A percentile compares a stretch with the other conserved stretches of the same genome.
Evolutionary conservation across 30 jellyfish, hydroid and myxozoan species (phyloP).

Genomic region (Phacellophora camtschatica): DNA sequence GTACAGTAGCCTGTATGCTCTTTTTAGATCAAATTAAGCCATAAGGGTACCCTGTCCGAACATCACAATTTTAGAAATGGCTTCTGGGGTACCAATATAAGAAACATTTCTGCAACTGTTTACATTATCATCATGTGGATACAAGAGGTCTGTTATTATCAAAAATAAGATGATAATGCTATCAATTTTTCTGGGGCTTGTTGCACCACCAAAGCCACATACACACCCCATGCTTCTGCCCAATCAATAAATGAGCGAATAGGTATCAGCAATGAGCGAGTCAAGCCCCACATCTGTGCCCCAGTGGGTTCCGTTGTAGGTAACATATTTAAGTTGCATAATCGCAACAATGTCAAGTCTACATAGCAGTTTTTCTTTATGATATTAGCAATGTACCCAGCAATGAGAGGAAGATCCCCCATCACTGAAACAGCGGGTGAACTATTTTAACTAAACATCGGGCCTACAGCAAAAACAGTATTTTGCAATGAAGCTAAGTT

Average conservation of each 20-base stretch:
- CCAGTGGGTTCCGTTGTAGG: slow-evolving; percentile 1
- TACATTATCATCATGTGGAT: no score
- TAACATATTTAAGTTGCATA: not conserved
- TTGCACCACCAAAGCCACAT: no score
- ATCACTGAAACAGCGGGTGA: not conserved
- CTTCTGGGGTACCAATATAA: no score
- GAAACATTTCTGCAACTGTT: no score
- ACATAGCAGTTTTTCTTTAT: not conserved
- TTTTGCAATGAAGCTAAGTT: no score
- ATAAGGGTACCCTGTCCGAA: slow-evolving; percentile 41
- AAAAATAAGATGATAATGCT: not conserved
- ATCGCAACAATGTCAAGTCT: not conserved
- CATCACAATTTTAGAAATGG: no score
- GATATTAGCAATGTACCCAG: not conserved
- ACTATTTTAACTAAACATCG: no score
- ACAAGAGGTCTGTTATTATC: no score
- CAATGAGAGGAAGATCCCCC: not conserved
- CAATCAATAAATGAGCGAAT: slow-evolving; percentile 3
- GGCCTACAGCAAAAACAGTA: no score
- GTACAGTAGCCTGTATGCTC: slow-evolving; percentile 39
- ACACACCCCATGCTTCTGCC: slow-evolving; percentile 22
- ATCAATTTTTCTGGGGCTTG: not conserved
- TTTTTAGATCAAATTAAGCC: slow-evolving; percentile 3
- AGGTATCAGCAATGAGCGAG: not conserved
- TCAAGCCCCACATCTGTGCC: not conserved